Percentiles rank a stretch among this genome's conserved stretches.
Conservation (phyloP, 2,888 invertebrate genomes). For the Bembecia ichneumoniformis region DNA sequence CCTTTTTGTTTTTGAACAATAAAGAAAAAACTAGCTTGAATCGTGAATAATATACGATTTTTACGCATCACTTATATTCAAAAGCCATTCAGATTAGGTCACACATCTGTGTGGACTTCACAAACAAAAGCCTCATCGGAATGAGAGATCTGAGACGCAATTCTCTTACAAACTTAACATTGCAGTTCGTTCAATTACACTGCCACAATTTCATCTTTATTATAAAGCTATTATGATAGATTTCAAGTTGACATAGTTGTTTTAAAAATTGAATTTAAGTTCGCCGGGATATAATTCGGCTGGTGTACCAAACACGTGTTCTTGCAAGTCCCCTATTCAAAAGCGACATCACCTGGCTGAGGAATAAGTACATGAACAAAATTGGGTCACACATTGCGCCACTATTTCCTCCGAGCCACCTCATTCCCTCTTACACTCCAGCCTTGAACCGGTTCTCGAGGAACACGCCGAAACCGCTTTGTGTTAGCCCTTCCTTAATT, state of each 20-base stretch:
- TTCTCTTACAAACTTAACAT: slow-evolving; percentile 23
- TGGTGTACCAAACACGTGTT: slow-evolving; percentile 47
- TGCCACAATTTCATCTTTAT: too few species aligned
- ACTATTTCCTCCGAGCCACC: slow-evolving; percentile 29
- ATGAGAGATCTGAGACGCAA: slow-evolving; percentile 48
- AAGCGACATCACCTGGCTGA: slow-evolving; percentile 63
- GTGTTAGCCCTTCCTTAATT: slow-evolving; percentile 34
- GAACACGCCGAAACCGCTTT: slow-evolving; percentile 23
- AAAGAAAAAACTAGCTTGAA: slow-evolving; percentile 5
- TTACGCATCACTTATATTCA: slow-evolving; percentile 20
- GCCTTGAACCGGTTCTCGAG: slow-evolving; percentile 27
- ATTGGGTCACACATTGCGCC: slow-evolving; percentile 65
- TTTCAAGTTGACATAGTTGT: too few species aligned
- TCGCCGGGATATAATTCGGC: slow-evolving; percentile 26
- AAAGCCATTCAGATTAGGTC: slow-evolving; percentile 46
- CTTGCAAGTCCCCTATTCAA: slow-evolving; percentile 33
- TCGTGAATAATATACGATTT: slow-evolving; percentile 5
- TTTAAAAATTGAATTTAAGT: slow-evolving; percentile 4
- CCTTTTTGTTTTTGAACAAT: not conserved
- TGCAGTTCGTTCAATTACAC: not conserved
- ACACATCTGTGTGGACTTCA: slow-evolving; percentile 35
- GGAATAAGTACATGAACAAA: slow-evolving; percentile 16
- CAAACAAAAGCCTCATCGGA: slow-evolving; percentile 43
- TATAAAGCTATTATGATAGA: too few species aligned
- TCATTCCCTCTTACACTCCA: slow-evolving; percentile 14